Percentiles rank a stretch among this genome's conserved stretches.
Evolutionary conservation across 2,113 vertebrate species (phyloP).

Genomic region (Nothoprocta pentlandii): DNA sequence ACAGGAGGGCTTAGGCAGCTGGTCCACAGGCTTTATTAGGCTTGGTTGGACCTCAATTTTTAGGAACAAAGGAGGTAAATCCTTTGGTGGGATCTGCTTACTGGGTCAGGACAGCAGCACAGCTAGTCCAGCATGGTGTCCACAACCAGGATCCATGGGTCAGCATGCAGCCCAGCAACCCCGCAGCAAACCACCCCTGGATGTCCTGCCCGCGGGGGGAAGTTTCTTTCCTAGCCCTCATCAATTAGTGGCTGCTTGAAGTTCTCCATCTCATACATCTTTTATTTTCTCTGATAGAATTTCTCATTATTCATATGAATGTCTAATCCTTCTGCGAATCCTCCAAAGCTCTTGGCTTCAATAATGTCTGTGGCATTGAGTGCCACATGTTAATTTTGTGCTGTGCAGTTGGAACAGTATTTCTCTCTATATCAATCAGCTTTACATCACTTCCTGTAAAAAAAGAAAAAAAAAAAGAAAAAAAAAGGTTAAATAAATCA

Average conservation of each 20-base stretch:
- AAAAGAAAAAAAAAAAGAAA: too few species aligned
- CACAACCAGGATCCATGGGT: neutral
- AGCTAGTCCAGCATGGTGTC: neutral
- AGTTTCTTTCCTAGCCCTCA: neutral
- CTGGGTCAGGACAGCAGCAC: neutral
- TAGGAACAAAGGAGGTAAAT: neutral
- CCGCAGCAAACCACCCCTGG: neutral
- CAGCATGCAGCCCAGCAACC: neutral
- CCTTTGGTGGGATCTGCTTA: neutral
- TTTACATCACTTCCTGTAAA: slow-evolving; percentile 42
- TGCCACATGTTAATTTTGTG: slow-evolving; percentile 56
- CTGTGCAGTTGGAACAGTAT: slow-evolving; percentile 8
- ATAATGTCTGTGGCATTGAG: slow-evolving; percentile 45
- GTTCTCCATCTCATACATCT: slow-evolving; percentile 64
- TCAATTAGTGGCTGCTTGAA: slow-evolving; percentile 49
- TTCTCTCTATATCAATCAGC: slow-evolving; percentile 58
- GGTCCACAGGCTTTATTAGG: rapidly evolving
- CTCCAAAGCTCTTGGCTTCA: slow-evolving; percentile 67
- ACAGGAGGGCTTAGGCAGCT: rapidly evolving
- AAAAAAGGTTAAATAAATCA: neutral
- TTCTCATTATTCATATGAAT: slow-evolving; percentile 68
- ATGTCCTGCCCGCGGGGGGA: neutral
- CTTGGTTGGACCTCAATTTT: neutral
- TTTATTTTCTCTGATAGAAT: slow-evolving; percentile 72
- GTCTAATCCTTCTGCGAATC: slow-evolving; percentile 64